A percentile compares a stretch with the other conserved stretches of the same genome.
Conservation (phyloP, 2,888 invertebrate genomes). For the Polydrusus cervinus region DNA sequence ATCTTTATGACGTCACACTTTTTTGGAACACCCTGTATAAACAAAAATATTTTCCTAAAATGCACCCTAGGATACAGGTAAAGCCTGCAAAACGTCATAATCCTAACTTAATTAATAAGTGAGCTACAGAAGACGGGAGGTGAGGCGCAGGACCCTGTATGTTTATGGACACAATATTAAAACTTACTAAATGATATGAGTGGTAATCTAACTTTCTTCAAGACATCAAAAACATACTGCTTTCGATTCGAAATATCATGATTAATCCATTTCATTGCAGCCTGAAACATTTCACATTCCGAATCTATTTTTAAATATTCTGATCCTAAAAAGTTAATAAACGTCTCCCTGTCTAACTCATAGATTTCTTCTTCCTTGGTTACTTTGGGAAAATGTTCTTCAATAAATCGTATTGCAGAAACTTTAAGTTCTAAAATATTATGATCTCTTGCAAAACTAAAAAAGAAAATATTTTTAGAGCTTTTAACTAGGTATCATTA, state of each 20-base stretch:
- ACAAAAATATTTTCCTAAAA: no score
- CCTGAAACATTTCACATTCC: slow-evolving; percentile 91
- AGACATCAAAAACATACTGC: slow-evolving; percentile 89
- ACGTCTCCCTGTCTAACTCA: slow-evolving; percentile 84
- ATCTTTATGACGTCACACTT: no score
- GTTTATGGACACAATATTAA: no score
- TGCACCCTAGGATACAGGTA: no score
- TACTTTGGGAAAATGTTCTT: slow-evolving; percentile 89
- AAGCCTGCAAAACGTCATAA: no score
- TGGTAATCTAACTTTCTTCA: slow-evolving; percentile 87
- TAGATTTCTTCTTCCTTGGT: slow-evolving; percentile 88
- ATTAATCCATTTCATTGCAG: slow-evolving; percentile 91
- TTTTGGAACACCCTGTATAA: no score
- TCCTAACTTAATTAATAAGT: no score
- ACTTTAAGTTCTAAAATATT: slow-evolving; percentile 85
- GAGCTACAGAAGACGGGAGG: no score
- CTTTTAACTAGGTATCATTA: no score
- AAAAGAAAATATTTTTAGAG: neutral
- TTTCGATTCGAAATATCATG: slow-evolving; percentile 85
- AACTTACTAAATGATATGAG: slow-evolving; percentile 80
- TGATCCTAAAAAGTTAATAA: slow-evolving; percentile 86
- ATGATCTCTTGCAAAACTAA: slow-evolving; percentile 90
- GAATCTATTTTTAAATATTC: slow-evolving; percentile 91
- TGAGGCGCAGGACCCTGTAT: no score
- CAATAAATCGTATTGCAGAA: slow-evolving; percentile 86